phyloP scores from a whole-genome alignment of 2,888 invertebrate genomes.

The Melitaea athalia region DNA sequence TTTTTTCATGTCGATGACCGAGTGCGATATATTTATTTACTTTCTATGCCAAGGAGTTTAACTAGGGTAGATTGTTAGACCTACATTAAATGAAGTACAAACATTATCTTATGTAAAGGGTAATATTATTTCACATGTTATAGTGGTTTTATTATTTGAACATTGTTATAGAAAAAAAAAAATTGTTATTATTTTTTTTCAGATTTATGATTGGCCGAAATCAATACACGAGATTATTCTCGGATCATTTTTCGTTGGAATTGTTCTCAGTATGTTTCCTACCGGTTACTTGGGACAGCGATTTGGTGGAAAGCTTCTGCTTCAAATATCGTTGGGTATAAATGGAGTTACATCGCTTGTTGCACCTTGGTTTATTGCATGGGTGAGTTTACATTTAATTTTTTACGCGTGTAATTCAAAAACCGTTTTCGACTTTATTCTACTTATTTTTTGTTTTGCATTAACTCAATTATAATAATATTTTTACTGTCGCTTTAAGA shows the following conservation, averaged over 20 bases:
- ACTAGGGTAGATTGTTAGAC: too few species aligned
- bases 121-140: not conserved
- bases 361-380: slow-evolving; percentile 44
- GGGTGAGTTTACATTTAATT: slow-evolving; percentile 37
- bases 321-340: slow-evolving; percentile 63
- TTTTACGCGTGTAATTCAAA: too few species aligned
- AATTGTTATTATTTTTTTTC: slow-evolving; percentile 30
- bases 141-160: too few species aligned
- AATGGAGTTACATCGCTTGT: slow-evolving; percentile 51
- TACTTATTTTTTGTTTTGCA: too few species aligned
- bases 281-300: slow-evolving; percentile 82
- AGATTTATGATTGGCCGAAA: slow-evolving; percentile 64
- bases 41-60: too few species aligned
- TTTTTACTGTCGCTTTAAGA: too few species aligned
- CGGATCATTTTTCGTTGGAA: slow-evolving; percentile 79
- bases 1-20: too few species aligned
- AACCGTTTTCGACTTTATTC: too few species aligned
- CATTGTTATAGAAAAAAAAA: not conserved
- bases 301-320: slow-evolving; percentile 83
- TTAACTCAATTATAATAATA: too few species aligned
- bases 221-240: slow-evolving; percentile 63
- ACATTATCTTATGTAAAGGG: too few species aligned
- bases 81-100: too few species aligned
- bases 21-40: too few species aligned
- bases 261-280: slow-evolving; percentile 76